These are phyloP conservation scores for Thaleichthys pacificus DNA, from an alignment of 2,797 vertebrate species.

Conservation along the genomic window DNA sequence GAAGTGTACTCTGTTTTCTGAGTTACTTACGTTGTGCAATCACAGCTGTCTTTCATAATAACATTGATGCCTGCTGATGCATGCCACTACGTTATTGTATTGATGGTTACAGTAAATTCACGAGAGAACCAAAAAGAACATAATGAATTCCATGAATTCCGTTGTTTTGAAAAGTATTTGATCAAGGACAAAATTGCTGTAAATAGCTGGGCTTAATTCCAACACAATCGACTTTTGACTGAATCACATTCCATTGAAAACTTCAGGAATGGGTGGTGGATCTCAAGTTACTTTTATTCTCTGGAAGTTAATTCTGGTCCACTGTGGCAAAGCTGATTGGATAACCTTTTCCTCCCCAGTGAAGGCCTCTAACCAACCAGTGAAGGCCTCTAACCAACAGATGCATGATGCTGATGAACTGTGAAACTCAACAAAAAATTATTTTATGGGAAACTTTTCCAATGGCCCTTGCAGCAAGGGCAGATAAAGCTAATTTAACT, in stretches of 20 bases:
- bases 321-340: slow-evolving; percentile 53
- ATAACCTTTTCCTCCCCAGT: slow-evolving; percentile 13
- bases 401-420: slow-evolving; percentile 28
- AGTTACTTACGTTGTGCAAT: background rate
- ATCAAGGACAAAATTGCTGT: too few relatives aligned
- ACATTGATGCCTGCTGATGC: background rate
- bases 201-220: background rate
- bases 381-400: slow-evolving; percentile 44
- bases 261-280: slow-evolving; percentile 10
- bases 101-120: background rate
- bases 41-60: background rate
- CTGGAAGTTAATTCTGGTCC: slow-evolving; percentile 27
- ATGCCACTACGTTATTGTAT: slow-evolving; percentile 1
- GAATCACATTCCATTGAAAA: background rate
- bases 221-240: background rate
- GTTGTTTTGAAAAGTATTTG: too few relatives aligned
- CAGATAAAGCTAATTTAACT: background rate
- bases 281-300: slow-evolving; percentile 19
- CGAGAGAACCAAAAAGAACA: too few relatives aligned
- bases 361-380: slow-evolving; percentile 39
- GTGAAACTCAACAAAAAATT: background rate
- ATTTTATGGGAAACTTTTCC: background rate
- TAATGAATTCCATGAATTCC: too few relatives aligned
- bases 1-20: background rate
- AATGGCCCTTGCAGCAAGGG: background rate